Evolutionary conservation across 23 tunicate species (phyloP).

Genomic region (Clavelina lepadiformis): DNA sequence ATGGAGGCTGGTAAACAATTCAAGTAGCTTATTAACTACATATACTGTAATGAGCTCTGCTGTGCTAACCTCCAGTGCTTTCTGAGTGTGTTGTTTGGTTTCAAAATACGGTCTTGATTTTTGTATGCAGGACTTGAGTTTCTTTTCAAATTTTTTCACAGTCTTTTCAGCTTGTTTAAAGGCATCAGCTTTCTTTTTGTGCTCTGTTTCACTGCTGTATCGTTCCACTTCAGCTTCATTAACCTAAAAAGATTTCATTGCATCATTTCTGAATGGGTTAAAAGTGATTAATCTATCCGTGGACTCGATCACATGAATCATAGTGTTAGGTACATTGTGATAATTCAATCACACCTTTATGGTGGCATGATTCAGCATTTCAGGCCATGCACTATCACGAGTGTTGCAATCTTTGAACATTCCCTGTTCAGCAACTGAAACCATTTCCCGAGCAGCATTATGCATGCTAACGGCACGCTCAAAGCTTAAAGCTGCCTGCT

Average conservation of each 20-base stretch:
- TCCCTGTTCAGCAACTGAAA: conserved; percentile 91
- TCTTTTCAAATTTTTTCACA: conserved; percentile 38
- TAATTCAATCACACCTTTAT: conserved; percentile 19
- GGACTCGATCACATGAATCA: too few species aligned
- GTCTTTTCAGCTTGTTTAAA: conserved; percentile 61
- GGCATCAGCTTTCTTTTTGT: conserved; percentile 44
- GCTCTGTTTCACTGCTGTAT: conserved; percentile 59
- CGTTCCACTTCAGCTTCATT: conserved; percentile 73
- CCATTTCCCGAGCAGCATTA: conserved; percentile 92
- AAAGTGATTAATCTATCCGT: too few species aligned
- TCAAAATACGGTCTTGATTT: conserved; percentile 65
- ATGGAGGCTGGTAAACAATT: too few species aligned
- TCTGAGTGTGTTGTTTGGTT: conserved; percentile 37
- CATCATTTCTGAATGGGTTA: too few species aligned
- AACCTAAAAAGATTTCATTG: too few species aligned
- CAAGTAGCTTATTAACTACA: too few species aligned
- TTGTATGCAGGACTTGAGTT: conserved; percentile 32
- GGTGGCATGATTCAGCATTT: conserved; percentile 96
- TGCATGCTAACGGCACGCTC: conserved; percentile 94
- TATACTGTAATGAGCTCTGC: too few species aligned
- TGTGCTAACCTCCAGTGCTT: conserved; percentile 10
- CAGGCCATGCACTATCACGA: conserved; percentile 90
- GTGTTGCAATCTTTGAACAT: conserved; percentile 51
- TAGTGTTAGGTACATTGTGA: too few species aligned
- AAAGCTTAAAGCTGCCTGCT: conserved; percentile 59